phyloP scores from a whole-genome alignment of 2,888 invertebrate species.

The Acanthosoma haemorrhoidale region DNA sequence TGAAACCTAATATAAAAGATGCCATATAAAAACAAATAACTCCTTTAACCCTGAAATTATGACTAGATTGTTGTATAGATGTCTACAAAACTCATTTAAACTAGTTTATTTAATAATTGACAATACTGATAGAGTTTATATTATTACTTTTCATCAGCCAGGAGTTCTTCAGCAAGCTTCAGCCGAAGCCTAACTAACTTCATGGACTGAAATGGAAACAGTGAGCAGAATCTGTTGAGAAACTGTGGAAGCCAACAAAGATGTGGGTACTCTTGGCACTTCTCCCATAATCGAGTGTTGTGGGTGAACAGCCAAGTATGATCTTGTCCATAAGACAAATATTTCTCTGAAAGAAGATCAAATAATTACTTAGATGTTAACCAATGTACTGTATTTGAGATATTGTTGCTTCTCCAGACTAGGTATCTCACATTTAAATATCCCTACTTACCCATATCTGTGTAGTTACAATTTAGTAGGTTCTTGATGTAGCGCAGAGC shows the following conservation, averaged over 20 bases:
- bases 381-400: no score
- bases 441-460: constrained; percentile 53
- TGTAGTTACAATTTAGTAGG: constrained; percentile 71
- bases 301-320: constrained; percentile 79
- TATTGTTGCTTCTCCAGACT: neutral
- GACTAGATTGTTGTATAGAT: no score
- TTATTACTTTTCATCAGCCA: constrained; percentile 44
- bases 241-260: constrained; percentile 66
- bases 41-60: no score
- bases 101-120: no score
- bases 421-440: neutral
- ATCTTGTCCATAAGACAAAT: constrained; percentile 68
- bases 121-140: no score
- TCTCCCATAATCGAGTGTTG: constrained; percentile 76
- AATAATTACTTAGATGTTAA: neutral
- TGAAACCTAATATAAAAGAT: no score
- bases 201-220: constrained; percentile 85
- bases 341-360: constrained; percentile 52
- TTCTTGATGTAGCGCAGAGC: constrained; percentile 64
- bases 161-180: constrained; percentile 62
- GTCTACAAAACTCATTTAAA: no score
- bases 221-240: constrained; percentile 68
- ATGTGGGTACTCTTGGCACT: constrained; percentile 62
- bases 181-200: constrained; percentile 76
- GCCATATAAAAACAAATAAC: no score